A percentile compares a stretch with the other conserved stretches of the same genome.
These are phyloP conservation scores for Phasianus colchicus DNA, from an alignment of 2,113 vertebrate species.

Conservation along the genomic window DNA sequence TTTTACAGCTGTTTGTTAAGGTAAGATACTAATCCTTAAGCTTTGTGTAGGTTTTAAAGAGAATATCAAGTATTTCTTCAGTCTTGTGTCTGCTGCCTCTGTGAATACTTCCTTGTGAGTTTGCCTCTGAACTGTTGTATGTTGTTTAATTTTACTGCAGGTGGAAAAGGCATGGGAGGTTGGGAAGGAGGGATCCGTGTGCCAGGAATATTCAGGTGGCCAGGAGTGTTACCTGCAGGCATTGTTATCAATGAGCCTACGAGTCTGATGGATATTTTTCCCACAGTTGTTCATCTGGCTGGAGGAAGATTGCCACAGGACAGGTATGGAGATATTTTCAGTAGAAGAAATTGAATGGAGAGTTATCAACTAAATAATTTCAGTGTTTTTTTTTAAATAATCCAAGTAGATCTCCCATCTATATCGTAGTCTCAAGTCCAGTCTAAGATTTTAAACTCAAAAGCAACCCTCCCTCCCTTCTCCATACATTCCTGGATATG, in stretches of 20 bases:
- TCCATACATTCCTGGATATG: not conserved
- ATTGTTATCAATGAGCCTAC: slow-evolving; percentile 81
- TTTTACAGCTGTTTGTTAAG: not conserved
- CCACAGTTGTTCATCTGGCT: slow-evolving; percentile 81
- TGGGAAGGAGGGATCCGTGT: slow-evolving; percentile 92
- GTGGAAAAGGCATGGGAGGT: slow-evolving; percentile 87
- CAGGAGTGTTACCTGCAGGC: slow-evolving; percentile 79
- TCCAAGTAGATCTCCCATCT: not conserved
- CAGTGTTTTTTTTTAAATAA: not conserved
- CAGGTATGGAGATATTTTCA: slow-evolving; percentile 69
- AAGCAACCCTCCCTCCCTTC: not conserved
- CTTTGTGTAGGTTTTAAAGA: not conserved
- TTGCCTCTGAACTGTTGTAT: not conserved
- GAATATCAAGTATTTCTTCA: not conserved
- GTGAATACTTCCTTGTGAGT: not conserved
- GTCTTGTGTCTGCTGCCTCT: not conserved
- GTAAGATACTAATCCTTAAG: not conserved
- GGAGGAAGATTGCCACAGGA: slow-evolving; percentile 68
- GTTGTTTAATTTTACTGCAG: slow-evolving; percentile 60
- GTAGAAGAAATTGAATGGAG: not conserved
- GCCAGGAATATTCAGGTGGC: slow-evolving; percentile 88
- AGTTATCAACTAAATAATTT: not conserved
- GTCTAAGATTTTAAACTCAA: not conserved
- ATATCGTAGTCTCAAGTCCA: not conserved
- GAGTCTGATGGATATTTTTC: slow-evolving; percentile 90